A percentile compares a stretch with the other conserved stretches of the same genome.
Conservation (phyloP, 2,113 vertebrate species). For the Percina caprodes region DNA sequence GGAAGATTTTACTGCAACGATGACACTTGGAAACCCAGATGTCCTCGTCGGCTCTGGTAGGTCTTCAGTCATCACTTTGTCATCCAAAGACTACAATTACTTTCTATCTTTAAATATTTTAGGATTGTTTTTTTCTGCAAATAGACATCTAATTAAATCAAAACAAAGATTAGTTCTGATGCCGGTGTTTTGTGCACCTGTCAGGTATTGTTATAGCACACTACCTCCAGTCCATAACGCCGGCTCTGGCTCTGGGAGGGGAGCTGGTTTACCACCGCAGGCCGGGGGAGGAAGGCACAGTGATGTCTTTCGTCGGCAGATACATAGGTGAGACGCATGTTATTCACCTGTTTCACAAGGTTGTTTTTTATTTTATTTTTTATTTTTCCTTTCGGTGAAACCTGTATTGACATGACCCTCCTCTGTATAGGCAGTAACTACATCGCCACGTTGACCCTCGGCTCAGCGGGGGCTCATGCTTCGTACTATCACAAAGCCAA, state of each 20-base stretch:
- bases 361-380: neutral
- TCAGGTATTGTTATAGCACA: constrained; percentile 89
- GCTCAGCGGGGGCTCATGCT: constrained; percentile 87
- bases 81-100: neutral
- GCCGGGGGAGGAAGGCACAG: constrained; percentile 88
- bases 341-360: too few species aligned
- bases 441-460: constrained; percentile 87
- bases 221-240: constrained; percentile 90
- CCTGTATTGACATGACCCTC: neutral
- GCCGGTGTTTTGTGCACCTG: neutral
- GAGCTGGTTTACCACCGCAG: constrained; percentile 90
- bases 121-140: neutral
- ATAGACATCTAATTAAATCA: neutral
- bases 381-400: neutral
- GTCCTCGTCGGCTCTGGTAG: constrained; percentile 89
- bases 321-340: constrained; percentile 82
- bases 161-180: neutral
- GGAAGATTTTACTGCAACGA: constrained; percentile 87
- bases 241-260: constrained; percentile 88
- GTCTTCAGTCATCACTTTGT: neutral
- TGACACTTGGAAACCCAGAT: constrained; percentile 91
- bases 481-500: constrained; percentile 93
- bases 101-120: too few species aligned
- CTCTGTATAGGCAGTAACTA: constrained; percentile 85
- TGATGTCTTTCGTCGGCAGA: constrained; percentile 89